Evolutionary conservation across 1,140 invertebrate species (phyloP).

Genomic region (Druon quercuslanigerum): DNA sequence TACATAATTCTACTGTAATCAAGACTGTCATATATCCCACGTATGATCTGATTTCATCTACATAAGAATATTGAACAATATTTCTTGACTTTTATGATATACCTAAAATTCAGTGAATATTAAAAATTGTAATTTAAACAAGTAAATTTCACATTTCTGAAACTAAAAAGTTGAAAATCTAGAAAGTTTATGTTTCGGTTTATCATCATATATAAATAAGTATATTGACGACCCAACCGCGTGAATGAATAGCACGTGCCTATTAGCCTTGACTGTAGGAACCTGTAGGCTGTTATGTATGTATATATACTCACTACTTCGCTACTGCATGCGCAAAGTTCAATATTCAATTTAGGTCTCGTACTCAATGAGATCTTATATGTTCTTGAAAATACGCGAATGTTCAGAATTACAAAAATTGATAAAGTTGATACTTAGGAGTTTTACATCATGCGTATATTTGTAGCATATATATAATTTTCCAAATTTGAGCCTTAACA

Average conservation of each 20-base stretch:
- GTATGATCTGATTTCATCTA: too few species aligned
- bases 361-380: background rate
- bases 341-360: conserved; percentile 28
- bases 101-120: too few species aligned
- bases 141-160: too few species aligned
- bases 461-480: too few species aligned
- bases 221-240: conserved; percentile 4
- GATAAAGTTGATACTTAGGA: background rate
- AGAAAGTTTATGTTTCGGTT: background rate
- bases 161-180: too few species aligned
- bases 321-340: background rate
- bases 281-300: background rate
- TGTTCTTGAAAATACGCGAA: background rate
- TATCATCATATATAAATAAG: background rate
- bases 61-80: too few species aligned
- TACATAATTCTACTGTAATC: too few species aligned
- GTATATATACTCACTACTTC: background rate
- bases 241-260: conserved; percentile 26
- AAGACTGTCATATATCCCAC: too few species aligned
- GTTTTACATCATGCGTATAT: too few species aligned
- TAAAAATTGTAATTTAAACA: too few species aligned
- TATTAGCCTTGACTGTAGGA: conserved; percentile 18
- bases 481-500: too few species aligned
- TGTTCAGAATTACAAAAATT: background rate
- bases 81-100: too few species aligned